Conservation (phyloP, 1,140 invertebrate species). For the Neodiprion pinetum region DNA sequence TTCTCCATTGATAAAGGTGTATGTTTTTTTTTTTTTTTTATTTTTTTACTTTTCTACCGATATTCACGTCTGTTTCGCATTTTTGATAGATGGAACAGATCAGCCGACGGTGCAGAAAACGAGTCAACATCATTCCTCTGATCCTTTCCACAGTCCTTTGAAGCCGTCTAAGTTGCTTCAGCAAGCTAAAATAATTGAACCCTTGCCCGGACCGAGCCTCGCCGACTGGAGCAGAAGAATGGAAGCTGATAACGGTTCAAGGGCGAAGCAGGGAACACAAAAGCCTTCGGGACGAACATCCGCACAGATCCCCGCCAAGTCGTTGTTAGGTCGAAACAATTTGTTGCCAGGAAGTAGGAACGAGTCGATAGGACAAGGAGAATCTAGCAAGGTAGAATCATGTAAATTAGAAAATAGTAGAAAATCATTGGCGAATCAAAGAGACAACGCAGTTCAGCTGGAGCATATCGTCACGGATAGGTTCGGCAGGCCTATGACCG, state of each 20-base stretch:
- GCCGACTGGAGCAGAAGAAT: constrained; percentile 46
- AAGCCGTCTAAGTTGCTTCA: constrained; percentile 28
- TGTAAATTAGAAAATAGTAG: constrained; percentile 32
- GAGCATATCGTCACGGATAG: constrained; percentile 54
- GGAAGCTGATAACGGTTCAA: constrained; percentile 17
- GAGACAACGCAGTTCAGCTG: constrained; percentile 31
- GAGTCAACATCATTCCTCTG: neutral
- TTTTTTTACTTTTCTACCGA: too few species aligned
- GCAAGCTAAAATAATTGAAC: constrained; percentile 51
- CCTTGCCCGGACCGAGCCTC: constrained; percentile 51
- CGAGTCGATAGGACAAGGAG: constrained; percentile 17
- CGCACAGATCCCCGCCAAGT: constrained; percentile 28
- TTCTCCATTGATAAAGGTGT: too few species aligned
- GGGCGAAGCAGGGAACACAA: constrained; percentile 17
- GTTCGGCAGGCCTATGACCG: constrained; percentile 50
- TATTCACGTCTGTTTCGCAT: too few species aligned
- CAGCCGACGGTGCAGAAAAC: neutral
- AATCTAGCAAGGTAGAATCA: constrained; percentile 24
- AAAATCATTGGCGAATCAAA: constrained; percentile 29
- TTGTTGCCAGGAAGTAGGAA: constrained; percentile 27
- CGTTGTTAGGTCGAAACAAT: constrained; percentile 23
- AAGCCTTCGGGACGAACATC: constrained; percentile 17
- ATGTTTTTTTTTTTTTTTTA: too few species aligned
- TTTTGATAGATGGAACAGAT: neutral
- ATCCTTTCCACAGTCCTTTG: constrained; percentile 19